Evolutionary conservation across 2,113 vertebrate species (phyloP), one percentile per base, ranked within the genome.

Genomic region (Pachypanchax playfairii): DNA sequence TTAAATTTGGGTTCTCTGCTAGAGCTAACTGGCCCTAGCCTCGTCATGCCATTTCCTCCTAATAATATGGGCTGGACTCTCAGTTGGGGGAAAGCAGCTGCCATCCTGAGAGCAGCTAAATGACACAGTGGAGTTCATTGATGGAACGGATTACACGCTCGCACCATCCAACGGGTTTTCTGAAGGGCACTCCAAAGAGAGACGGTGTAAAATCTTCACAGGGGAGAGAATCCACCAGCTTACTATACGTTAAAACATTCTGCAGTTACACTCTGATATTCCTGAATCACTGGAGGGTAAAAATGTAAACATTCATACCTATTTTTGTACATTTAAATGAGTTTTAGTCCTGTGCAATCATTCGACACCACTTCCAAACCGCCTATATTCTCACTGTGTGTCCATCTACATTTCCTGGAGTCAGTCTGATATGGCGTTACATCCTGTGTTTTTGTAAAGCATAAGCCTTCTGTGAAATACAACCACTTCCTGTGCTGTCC

Each of bases 111-210:
- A 90, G 72, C 67, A 73, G 81, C 85, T 85, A 88, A 89, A 91
- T 87, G 85, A 86, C 85, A 86, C 85, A 81, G 78, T 74, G 71
- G 84, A 82, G 82, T 88, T 88, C 84, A 85, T 87, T 90, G 90
- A 89, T 90, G 85, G 83, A 87, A 85, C 83, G 83, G 84, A 87
- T 85, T 88, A 87, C 77, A 81, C 46, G 75, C 82, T 57, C n/a
- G 60, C 82, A 79, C 9, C 4, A 71, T 70, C 43, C 74, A 41
- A 60, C 52, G 50, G 63, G 31, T 56, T 65, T 71, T 82, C 74
- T 87, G 82, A 86, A 86, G 87, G 87, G 66, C 82, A 81, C 64
- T 55, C 65, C 77, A 83, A 73, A 85, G 77, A 61, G 71, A 79
- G 56, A 51, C 5, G 24, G 71, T 76, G 71, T 65, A 64, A 55